Evolutionary conservation across 2,113 vertebrate genomes (phyloP).

Genomic region (Tachysurus vachellii): DNA sequence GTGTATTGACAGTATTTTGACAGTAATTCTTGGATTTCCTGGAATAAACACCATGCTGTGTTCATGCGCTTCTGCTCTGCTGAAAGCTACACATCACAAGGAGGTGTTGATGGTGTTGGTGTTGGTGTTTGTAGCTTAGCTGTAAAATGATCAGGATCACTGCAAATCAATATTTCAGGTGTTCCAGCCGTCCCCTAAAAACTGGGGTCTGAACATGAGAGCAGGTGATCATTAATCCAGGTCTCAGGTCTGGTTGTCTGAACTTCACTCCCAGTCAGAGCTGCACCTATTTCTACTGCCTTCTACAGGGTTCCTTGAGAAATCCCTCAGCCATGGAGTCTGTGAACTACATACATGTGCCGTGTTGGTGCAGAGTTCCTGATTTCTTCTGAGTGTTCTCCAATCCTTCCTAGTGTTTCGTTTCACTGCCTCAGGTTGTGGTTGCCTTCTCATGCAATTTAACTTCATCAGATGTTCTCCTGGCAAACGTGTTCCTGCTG

Average conservation of each 20-base stretch:
- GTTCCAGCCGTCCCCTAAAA: not conserved
- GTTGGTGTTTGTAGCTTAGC: not conserved
- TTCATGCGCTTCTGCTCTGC: not conserved
- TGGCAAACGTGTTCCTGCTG: not conserved
- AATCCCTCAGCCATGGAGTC: not conserved
- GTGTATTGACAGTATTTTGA: not conserved
- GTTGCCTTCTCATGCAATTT: conserved; percentile 15
- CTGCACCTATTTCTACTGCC: not conserved
- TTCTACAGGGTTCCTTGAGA: not conserved
- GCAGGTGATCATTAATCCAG: not conserved
- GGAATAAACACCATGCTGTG: not conserved
- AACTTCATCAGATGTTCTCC: conserved; percentile 10
- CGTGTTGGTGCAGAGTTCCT: not conserved
- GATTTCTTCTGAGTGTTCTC: not conserved
- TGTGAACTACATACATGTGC: not conserved
- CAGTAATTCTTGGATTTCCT: not conserved
- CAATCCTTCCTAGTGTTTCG: not conserved
- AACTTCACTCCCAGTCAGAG: not conserved
- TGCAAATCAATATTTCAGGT: not conserved
- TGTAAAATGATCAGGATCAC: not conserved
- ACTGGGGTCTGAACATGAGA: not conserved
- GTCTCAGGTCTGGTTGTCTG: not conserved
- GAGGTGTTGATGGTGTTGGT: too few relatives aligned
- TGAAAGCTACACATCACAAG: not conserved
- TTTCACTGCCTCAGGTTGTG: not conserved